Conservation (phyloP, 2,113 vertebrate genomes). For the Zonotrichia leucophrys region DNA sequence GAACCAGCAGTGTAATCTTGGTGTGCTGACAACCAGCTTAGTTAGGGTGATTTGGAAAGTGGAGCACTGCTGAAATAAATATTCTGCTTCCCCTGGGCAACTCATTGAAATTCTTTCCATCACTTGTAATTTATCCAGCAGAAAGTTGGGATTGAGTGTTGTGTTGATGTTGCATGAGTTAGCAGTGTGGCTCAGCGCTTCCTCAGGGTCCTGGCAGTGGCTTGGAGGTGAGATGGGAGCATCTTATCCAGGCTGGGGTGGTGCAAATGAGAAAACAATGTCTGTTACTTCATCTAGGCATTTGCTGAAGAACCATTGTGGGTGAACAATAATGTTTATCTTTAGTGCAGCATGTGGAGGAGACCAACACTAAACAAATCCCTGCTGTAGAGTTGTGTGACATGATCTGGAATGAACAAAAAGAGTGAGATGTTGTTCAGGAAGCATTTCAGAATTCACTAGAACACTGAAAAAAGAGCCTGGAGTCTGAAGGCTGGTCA, state of each 20-base stretch:
- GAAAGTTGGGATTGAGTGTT: slow-evolving; percentile 24
- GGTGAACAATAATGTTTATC: background rate
- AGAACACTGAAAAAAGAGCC: background rate
- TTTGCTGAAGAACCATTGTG: background rate
- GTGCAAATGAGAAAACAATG: background rate
- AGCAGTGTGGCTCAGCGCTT: background rate
- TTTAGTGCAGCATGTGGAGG: background rate
- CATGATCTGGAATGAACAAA: background rate
- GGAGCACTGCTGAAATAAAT: slow-evolving; percentile 47
- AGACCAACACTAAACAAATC: background rate
- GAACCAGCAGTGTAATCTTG: background rate
- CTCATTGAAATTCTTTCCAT: slow-evolving; percentile 21
- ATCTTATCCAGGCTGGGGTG: background rate
- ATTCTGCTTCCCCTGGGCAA: slow-evolving; percentile 32
- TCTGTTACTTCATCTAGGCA: background rate
- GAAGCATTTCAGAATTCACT: background rate
- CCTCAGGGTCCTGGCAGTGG: slow-evolving; percentile 9
- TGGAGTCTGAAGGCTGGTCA: background rate
- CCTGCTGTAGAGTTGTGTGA: background rate
- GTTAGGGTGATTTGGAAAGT: background rate
- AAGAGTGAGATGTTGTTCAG: background rate
- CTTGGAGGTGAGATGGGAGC: background rate
- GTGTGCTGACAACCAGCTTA: slow-evolving; percentile 24
- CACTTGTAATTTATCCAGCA: background rate
- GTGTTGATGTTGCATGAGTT: background rate